Evolutionary conservation across 2,113 vertebrate species (phyloP).

Genomic region (Cyanistes caeruleus): DNA sequence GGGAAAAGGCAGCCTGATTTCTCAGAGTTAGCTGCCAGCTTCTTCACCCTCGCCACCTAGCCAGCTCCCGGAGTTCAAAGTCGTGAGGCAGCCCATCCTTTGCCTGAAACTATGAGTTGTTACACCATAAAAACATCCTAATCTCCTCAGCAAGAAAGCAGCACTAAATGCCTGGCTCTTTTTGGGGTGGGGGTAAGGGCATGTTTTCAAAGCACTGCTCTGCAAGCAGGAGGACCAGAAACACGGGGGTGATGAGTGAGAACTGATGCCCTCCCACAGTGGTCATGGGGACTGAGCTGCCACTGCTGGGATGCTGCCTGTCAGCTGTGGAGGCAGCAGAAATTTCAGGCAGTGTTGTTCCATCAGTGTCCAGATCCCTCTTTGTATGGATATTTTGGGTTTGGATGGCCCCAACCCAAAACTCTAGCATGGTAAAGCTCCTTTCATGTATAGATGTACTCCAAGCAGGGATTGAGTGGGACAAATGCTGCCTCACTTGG

Average conservation of each 20-base stretch:
- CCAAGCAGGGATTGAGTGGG: not conserved
- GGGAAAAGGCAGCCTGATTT: not conserved
- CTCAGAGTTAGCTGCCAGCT: not conserved
- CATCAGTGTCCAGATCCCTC: not conserved
- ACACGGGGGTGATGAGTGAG: accelerated
- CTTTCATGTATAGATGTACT: not conserved
- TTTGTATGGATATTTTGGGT: not conserved
- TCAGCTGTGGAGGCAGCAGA: not conserved
- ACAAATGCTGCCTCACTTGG: not conserved
- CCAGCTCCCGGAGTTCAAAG: not conserved
- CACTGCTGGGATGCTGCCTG: not conserved
- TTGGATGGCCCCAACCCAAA: not conserved
- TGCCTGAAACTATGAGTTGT: not conserved
- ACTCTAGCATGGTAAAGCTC: not conserved
- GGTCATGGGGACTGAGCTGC: not conserved
- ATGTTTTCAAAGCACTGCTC: not conserved
- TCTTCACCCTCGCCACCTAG: not conserved
- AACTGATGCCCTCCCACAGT: not conserved
- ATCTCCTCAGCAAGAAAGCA: not conserved
- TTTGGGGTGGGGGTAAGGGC: not conserved
- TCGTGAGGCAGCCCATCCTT: not conserved
- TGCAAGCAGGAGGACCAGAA: not conserved
- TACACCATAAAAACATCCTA: not conserved
- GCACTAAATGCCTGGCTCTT: not conserved
- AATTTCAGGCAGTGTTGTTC: not conserved